Evolutionary conservation across 2,888 invertebrate genomes (phyloP), one percentile per base, ranked within the genome.

Genomic region (Eristalis intricaria): DNA sequence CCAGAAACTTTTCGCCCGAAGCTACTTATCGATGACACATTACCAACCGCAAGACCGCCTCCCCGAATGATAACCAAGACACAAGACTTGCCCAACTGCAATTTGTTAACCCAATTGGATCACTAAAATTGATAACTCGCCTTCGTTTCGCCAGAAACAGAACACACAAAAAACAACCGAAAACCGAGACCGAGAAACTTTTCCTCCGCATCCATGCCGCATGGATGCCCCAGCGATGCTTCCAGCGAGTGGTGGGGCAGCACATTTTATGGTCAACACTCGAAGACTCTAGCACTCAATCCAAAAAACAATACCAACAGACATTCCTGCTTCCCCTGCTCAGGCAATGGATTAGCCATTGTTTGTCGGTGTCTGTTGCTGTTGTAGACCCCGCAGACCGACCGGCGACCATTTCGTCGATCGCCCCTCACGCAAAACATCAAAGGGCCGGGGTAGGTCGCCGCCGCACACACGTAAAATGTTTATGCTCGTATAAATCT

Each of bases 91-190:
- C 19, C 86, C 83, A 83, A 87, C 83, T 87, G 79, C 86, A 87
- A 87, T 87, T 87, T 87, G 86, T 79, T 71, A 82, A 79, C 82
- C 79, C 78, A 79, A 87, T 87, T 87, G 86, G 86, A 87, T 87
- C 83, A 87, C 75, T 83, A 87, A 83, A 86, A 87, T 83, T 83
- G 86, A 86, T 86, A 86, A 86, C 78, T 79, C 69, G 38, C 63
- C 63, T 65, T 38, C n/a, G n/a, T 35, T 58, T 4, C 26, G 7
- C 23, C 63, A 5, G 13, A 56, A 69, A 61, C 22, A 65, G n/a
- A 32, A 29, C 26, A 4, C 5, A 26, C 8, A 13, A 4, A 61
- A 70, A 26, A 64, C 32, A 8, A 60, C 32, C 15, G n/a, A 60
- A 58, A 60, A 60, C 60, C 4, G 71, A 38, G 35, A 38, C 22